These are phyloP conservation scores for Morinoia aosen DNA, from an alignment of 2,888 invertebrate genomes.

Conservation along the genomic window DNA sequence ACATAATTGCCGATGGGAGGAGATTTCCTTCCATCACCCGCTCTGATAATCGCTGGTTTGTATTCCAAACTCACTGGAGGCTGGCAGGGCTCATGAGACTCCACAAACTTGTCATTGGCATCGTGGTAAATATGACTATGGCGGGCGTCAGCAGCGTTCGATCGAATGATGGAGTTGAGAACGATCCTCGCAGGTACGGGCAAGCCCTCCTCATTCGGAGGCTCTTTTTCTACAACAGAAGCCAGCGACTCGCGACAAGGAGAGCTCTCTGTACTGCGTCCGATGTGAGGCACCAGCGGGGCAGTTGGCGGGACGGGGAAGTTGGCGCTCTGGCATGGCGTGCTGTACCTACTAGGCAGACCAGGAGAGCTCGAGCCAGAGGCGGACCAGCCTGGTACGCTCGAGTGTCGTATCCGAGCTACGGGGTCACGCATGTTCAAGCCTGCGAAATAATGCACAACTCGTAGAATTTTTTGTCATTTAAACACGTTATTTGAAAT, in stretches of 20 bases:
- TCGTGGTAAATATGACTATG: neutral
- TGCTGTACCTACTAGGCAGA: constrained; percentile 49
- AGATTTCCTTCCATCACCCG: neutral
- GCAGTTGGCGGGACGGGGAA: neutral
- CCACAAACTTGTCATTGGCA: neutral
- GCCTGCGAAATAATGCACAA: neutral
- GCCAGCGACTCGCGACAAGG: neutral
- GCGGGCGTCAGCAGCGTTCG: neutral
- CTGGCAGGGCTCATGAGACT: neutral
- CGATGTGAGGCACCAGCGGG: neutral
- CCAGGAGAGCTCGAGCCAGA: constrained; percentile 46
- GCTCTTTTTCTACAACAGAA: neutral
- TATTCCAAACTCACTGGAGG: neutral
- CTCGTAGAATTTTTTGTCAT: neutral
- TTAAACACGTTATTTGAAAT: no score
- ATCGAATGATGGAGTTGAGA: neutral
- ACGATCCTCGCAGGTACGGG: neutral
- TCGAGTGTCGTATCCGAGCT: constrained; percentile 1
- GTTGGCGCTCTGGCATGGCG: constrained; percentile 53
- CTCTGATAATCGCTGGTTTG: neutral
- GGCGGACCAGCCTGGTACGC: constrained; percentile 9
- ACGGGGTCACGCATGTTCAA: neutral
- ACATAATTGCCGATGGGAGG: constrained; percentile 4
- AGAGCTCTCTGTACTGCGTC: neutral
- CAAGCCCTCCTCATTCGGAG: neutral